Base-by-base conservation (phyloP, 2,888 invertebrate species). In the Pristionchus mayeri region DNA sequence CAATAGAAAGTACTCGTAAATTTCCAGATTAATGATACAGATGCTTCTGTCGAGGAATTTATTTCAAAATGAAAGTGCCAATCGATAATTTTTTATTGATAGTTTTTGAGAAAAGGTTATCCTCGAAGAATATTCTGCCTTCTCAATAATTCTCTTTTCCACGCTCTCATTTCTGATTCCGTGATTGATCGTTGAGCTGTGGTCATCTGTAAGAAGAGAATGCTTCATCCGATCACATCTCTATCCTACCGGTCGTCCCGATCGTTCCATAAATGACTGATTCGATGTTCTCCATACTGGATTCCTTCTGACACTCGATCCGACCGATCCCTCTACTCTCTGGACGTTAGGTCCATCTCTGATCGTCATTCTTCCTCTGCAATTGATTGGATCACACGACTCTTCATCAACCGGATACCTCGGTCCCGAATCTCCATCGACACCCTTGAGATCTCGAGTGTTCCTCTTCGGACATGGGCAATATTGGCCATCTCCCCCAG, bases 401-500 rank as follows among this genome's bases (percentile, higher is more conserved):
- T 2, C 2, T 1, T 18, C 6, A 9, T 2, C 1, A 11, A 34
- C 34, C 13, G 63, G 9, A 63, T 63, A 75, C 75, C 44, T 75
- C 11, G 40, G 75, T 37, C 75, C 75, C 6, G 75, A 75, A 75
- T 75, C 75, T 2, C 40, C 75, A 40, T 75, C 75, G n/a, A 75
- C 44, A 18, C 44, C 16, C 44, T 75, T 75, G 40, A 75, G 75
- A 44, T 75, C 75, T 24, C 75, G 24, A 13, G 75, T 18, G n/a
- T 37, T 40, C 16, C 75, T 75, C 24, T 40, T 75, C 2, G 75
- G 75, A n/a, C 75, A 75, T 7, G 75, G 75, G n/a, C 75, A 75
- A n/a, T 75, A 75, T 2, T 40, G 44, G 7, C 75, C 75, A n/a
- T 75, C 75, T 9, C 75, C 75, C n/a, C 75, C 75, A 16, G 75